Evolutionary conservation across 92 coral and sea anemone species (phyloP), one percentile per base, ranked within the genome.

Genomic region (Epizoanthus scotinus): DNA sequence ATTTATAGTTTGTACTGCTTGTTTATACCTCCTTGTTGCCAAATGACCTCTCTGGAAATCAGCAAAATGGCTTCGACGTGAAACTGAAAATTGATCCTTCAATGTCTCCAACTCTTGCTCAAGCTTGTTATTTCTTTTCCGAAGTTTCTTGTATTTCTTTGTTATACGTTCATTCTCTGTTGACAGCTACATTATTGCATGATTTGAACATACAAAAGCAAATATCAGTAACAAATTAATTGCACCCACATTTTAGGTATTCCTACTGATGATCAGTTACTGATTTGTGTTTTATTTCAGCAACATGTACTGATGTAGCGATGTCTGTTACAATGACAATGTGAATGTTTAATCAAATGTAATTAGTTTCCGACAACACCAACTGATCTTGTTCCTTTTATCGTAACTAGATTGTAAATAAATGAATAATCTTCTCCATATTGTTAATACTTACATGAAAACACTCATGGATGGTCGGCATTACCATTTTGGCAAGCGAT

Each of bases 141-240:
- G 87, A n/a, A 92, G 97, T 70, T 92, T 92, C 80, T 86, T 92
- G 85, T 91, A 90, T 77, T 92, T 92, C 68, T 70, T 84, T 70
- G 63, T 87, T 63, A 92, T 88, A 12, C 97, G 85, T n/a, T 90
- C 97, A 88, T 92, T 92, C 82, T 92, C 97, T 15, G 90, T 61
- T 26, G 97, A 87, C 28, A 92, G 91, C 97, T 92, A 34, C 40
- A 34, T 5, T 34, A 72, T 44, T 24, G 28, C 62, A 67, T 65
- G 20, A 42, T 9, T 36, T 19, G 42, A 12, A 47, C 13, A 36
- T 54, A 12, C 20, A 31, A 3, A 8, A 44, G 10, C 15, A 44
- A 44, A 34, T 34, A 34, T 44, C 52, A 47, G 17, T 15, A 47
- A 47, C 15, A 47, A 10, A 47, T 47, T n/a, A n/a, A n/a, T n/a